phyloP scores from a whole-genome alignment of 2,797 vertebrate species.

The Amblyopsis hoosieri region DNA sequence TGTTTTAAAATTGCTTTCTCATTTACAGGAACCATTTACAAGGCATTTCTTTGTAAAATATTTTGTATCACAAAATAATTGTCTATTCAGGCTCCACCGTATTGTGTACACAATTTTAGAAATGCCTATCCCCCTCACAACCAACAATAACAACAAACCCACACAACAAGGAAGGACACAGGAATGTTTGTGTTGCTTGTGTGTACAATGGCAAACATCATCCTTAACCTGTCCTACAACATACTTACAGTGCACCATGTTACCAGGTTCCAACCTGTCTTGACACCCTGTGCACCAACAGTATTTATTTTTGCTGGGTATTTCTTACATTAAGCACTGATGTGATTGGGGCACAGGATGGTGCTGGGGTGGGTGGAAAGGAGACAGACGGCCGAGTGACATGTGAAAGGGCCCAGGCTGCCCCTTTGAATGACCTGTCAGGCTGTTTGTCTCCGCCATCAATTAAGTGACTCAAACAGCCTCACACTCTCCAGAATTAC shows the following conservation, averaged over 20 bases:
- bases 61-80: constrained; percentile 20
- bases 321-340: constrained; percentile 52
- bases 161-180: constrained; percentile 53
- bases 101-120: constrained; percentile 32
- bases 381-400: constrained; percentile 56
- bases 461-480: constrained; percentile 63
- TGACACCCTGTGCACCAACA: constrained; percentile 51
- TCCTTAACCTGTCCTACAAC: constrained; percentile 45
- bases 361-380: constrained; percentile 39
- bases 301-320: constrained; percentile 50
- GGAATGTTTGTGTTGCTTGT: constrained; percentile 63
- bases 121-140: constrained; percentile 42
- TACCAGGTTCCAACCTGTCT: constrained; percentile 53
- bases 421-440: constrained; percentile 62
- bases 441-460: constrained; percentile 66
- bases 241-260: constrained; percentile 40
- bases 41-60: neutral
- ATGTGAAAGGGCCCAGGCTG: constrained; percentile 59
- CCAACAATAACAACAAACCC: constrained; percentile 56
- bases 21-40: constrained; percentile 1
- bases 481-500: constrained; percentile 65
- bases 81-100: constrained; percentile 15
- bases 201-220: constrained; percentile 57
- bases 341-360: constrained; percentile 43
- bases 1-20: constrained; percentile 11